phyloP scores from a whole-genome alignment of 1,140 invertebrate genomes.

The Amphibalanus amphitrite region DNA sequence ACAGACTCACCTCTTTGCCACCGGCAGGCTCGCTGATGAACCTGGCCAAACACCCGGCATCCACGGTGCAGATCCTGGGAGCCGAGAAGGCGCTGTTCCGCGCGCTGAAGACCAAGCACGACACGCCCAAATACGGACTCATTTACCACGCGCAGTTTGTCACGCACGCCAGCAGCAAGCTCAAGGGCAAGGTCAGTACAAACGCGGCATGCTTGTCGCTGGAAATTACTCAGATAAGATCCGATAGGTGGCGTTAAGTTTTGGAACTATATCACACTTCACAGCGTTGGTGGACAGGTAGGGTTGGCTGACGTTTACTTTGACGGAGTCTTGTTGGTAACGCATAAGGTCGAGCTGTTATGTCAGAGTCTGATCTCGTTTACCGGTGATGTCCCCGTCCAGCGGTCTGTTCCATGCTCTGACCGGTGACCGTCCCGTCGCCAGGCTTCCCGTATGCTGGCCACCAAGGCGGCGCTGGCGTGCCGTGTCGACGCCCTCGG shows the following conservation, averaged over 20 bases:
- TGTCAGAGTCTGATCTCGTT: too few relatives aligned
- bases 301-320: too few relatives aligned
- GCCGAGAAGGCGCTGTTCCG: constrained; percentile 94
- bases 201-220: too few relatives aligned
- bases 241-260: too few relatives aligned
- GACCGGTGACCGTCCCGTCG: constrained; percentile 4
- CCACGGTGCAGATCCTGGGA: constrained; percentile 93
- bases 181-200: constrained; percentile 47
- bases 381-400: too few relatives aligned
- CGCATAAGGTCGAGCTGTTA: too few relatives aligned
- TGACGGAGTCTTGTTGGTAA: too few relatives aligned
- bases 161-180: constrained; percentile 63
- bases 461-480: constrained; percentile 83
- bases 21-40: constrained; percentile 65
- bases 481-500: constrained; percentile 90
- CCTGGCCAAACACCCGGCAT: constrained; percentile 94
- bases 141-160: constrained; percentile 93
- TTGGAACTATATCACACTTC: too few relatives aligned
- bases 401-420: too few relatives aligned
- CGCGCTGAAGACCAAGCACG: constrained; percentile 50
- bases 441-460: constrained; percentile 89
- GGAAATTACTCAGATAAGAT: too few relatives aligned
- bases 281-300: too few relatives aligned
- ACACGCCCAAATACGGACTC: constrained; percentile 97
- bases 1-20: too few relatives aligned